Evolutionary conservation across 2,797 vertebrate species (phyloP).

Genomic region (Hydrolagus colliei): DNA sequence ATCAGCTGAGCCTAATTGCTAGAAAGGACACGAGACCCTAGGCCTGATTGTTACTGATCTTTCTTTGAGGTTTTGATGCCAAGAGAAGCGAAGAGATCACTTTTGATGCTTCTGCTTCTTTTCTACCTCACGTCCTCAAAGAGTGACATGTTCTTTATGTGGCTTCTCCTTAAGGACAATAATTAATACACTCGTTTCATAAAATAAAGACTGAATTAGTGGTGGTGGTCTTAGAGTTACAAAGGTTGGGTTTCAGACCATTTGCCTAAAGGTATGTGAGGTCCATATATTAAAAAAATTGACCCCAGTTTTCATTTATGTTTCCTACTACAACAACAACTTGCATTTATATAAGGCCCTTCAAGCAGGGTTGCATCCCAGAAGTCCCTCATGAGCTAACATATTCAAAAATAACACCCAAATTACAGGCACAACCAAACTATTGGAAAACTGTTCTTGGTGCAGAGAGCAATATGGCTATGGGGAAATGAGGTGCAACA

Average conservation of each 20-base stretch:
- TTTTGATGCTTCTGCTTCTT: constrained; percentile 86
- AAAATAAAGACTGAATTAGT: constrained; percentile 90
- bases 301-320: constrained; percentile 93
- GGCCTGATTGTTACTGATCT: constrained; percentile 97
- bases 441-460: neutral
- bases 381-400: constrained; percentile 72
- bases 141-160: constrained; percentile 93
- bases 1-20: constrained; percentile 99
- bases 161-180: constrained; percentile 89
- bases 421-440: neutral
- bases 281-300: constrained; percentile 80
- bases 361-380: too few relatives aligned
- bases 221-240: constrained; percentile 76
- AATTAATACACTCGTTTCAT: constrained; percentile 98
- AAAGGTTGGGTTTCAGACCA: constrained; percentile 81
- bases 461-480: neutral
- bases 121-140: constrained; percentile 66
- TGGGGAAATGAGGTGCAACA: neutral
- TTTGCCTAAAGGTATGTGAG: constrained; percentile 68
- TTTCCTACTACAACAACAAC: constrained; percentile 42
- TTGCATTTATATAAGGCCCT: too few relatives aligned
- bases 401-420: neutral
- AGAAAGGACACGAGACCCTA: constrained; percentile 97
- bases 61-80: constrained; percentile 97
- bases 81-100: constrained; percentile 97